phyloP scores from a whole-genome alignment of 64 coral and sea anemone species.

The Exaiptasia diaphana region DNA sequence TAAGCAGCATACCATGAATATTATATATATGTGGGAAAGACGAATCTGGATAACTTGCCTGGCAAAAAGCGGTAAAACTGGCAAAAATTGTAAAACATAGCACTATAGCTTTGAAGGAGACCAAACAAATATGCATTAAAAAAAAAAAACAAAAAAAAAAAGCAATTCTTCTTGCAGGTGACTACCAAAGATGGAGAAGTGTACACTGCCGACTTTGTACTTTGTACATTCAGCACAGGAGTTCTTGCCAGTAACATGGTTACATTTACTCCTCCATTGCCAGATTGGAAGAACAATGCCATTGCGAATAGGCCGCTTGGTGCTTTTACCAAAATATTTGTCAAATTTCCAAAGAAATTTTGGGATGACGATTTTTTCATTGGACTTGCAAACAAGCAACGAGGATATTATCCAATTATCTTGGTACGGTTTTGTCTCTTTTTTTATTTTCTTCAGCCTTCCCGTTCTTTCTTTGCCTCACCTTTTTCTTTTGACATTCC shows the following conservation, averaged over 20 bases:
- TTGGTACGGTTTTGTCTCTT: too few relatives aligned
- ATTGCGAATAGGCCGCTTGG: slow-evolving; percentile 33
- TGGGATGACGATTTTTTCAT: slow-evolving; percentile 36
- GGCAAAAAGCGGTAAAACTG: too few relatives aligned
- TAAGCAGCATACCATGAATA: too few relatives aligned
- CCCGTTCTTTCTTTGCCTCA: too few relatives aligned
- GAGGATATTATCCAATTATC: slow-evolving; percentile 42
- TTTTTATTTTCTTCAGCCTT: too few relatives aligned
- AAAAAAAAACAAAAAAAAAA: slow-evolving; percentile 15
- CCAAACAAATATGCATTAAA: too few relatives aligned
- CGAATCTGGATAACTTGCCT: too few relatives aligned
- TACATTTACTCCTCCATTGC: slow-evolving; percentile 18
- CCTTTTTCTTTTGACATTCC: too few relatives aligned
- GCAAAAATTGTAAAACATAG: too few relatives aligned
- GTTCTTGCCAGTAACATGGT: slow-evolving; percentile 36
- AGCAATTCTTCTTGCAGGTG: neutral
- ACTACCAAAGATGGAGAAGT: neutral
- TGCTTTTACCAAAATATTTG: slow-evolving; percentile 49
- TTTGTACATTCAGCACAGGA: slow-evolving; percentile 49
- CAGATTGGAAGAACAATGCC: slow-evolving; percentile 57
- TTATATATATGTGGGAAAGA: too few relatives aligned
- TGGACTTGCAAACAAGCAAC: neutral
- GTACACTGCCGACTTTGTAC: slow-evolving; percentile 3
- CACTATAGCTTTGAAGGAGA: too few relatives aligned
- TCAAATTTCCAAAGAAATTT: slow-evolving; percentile 58